Conservation (phyloP, 2,113 vertebrate genomes). For the Trichomycterus rosablanca region DNA sequence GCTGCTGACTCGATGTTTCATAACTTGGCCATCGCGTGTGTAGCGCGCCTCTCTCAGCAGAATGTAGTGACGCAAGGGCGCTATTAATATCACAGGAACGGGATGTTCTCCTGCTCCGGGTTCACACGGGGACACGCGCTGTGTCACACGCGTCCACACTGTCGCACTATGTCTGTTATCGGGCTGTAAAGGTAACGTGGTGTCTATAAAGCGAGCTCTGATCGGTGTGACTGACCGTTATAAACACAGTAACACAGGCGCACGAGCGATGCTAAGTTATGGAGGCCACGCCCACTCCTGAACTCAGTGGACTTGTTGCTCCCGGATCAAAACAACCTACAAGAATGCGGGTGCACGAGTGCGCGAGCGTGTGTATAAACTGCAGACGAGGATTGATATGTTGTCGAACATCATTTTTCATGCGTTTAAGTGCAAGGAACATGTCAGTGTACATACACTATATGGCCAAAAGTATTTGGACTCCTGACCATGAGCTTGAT, state of each 20-base stretch:
- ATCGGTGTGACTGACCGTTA: background rate
- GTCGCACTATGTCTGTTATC: background rate
- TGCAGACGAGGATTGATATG: too few relatives aligned
- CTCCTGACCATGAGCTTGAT: too few relatives aligned
- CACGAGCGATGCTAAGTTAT: too few relatives aligned
- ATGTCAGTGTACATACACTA: too few relatives aligned
- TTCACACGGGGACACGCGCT: conserved; percentile 63
- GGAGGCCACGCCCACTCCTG: conserved; percentile 62
- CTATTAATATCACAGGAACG: conserved; percentile 76
- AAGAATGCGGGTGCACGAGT: conserved; percentile 8
- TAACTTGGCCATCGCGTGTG: conserved; percentile 67
- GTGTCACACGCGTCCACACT: conserved; percentile 16
- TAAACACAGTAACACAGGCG: background rate
- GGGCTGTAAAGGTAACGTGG: background rate
- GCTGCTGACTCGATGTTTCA: conserved; percentile 56
- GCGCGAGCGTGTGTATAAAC: background rate
- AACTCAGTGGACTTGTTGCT: conserved; percentile 65
- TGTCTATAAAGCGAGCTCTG: background rate
- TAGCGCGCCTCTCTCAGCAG: conserved; percentile 55
- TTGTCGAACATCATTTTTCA: too few relatives aligned
- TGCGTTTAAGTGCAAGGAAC: too few relatives aligned
- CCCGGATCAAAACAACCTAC: conserved; percentile 53
- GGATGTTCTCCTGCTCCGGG: conserved; percentile 69
- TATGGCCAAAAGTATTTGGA: too few relatives aligned
- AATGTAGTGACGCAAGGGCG: conserved; percentile 69